Evolutionary conservation across 2,888 invertebrate species (phyloP).

Genomic region (Cylindroiulus punctatus): DNA sequence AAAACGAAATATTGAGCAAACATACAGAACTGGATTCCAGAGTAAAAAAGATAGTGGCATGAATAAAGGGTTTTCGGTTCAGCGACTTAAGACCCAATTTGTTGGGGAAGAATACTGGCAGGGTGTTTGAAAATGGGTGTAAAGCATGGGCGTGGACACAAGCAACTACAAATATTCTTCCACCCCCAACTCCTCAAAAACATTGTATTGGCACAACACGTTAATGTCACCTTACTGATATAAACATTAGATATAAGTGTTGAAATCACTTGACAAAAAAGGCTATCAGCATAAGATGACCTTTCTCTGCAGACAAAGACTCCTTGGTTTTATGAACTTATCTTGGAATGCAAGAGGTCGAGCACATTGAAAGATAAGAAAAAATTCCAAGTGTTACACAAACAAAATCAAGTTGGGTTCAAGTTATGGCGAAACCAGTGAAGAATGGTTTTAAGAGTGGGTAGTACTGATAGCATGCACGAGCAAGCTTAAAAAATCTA

Average conservation of each 20-base stretch:
- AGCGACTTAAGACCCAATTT: background rate
- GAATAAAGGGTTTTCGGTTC: background rate
- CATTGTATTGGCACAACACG: background rate
- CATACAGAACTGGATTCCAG: background rate
- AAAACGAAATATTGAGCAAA: conserved; percentile 34
- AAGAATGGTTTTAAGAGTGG: background rate
- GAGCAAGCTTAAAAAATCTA: too few species aligned
- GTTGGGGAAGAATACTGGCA: background rate
- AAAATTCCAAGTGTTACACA: background rate
- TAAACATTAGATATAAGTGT: background rate
- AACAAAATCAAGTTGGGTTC: background rate
- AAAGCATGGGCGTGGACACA: background rate
- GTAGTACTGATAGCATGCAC: background rate
- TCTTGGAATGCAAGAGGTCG: background rate
- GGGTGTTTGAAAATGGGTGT: background rate
- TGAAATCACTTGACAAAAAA: background rate
- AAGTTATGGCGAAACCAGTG: background rate
- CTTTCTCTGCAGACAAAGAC: background rate
- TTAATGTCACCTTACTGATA: background rate
- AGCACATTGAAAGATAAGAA: background rate
- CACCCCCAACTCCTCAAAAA: background rate
- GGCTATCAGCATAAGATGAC: background rate
- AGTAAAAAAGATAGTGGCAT: background rate
- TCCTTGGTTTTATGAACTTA: background rate
- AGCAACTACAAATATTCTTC: background rate